Base-by-base conservation (phyloP, 1,140 invertebrate species). In the Cherax quadricarinatus region DNA sequence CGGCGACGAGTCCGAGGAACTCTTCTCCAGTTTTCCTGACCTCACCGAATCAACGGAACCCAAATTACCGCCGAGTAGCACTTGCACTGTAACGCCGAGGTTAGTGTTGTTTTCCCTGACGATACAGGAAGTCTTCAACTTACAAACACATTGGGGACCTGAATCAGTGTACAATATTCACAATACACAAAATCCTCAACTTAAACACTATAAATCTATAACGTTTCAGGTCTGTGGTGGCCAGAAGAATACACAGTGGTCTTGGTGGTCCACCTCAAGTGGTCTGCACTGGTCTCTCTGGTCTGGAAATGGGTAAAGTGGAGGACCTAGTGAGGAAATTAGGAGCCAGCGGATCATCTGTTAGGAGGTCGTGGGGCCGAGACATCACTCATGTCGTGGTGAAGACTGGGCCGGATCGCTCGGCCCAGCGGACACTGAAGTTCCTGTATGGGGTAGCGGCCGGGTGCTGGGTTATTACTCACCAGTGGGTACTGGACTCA, bases 371-470 rank as follows among this genome's bases (percentile, higher is more conserved):
- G 3, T 91, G 83, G 78, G 78, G 21, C 5, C 9, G 18, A 7
- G 79, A 48, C 10, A 41, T 86, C 18, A 91, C 90, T 2, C 90
- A 91, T n/a, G 90, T 91, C 21, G 75, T 91, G 21, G 90, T 91
- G 3, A 80, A 87, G 41, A 87, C 90, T 0, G 79, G 82, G 18
- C 30, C 30, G 5, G 84, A 70, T 16, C 18, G 48, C 1, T 12
- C 82, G 12, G 84, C 90, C 21, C 90, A 86, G 14, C 82, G 90
- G 14, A 91, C 90, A 4, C 78, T 91, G 3, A 91, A 91, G 24
- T 91, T 87, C 60, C 78, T 91, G 5, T 85, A 62, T 86, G 90
- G 90, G 0, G 85, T 91, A 3, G 90, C 84, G 10, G 60, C 75
- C n/a, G 90, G 90, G 7, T 91, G 90, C 21, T 91, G 90, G 90